These are phyloP conservation scores for Balaenoptera acutorostrata DNA, from an alignment of 2,113 vertebrate genomes.

Conservation along the genomic window DNA sequence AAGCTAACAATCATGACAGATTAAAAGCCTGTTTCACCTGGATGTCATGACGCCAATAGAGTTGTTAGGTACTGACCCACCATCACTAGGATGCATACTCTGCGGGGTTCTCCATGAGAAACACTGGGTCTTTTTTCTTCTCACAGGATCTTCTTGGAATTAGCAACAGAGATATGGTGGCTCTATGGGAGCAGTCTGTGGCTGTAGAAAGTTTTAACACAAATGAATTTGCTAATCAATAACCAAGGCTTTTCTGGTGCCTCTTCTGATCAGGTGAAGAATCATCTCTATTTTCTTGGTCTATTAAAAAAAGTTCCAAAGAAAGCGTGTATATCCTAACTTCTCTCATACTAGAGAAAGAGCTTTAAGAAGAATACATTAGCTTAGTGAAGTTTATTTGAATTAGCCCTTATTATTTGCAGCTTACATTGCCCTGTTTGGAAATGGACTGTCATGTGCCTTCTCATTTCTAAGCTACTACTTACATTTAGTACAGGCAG, in stretches of 20 bases:
- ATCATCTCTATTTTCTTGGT: background rate
- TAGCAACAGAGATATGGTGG: background rate
- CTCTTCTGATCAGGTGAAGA: background rate
- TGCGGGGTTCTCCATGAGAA: background rate
- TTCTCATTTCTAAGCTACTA: background rate
- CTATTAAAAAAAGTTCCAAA: background rate
- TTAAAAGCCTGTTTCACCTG: constrained; percentile 9
- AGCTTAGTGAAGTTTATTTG: background rate
- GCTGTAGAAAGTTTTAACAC: background rate
- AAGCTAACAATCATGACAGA: background rate
- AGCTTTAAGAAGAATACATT: background rate
- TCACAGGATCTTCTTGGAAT: background rate
- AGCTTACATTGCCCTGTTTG: background rate
- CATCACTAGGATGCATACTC: background rate
- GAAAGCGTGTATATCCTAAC: background rate
- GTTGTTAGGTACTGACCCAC: background rate
- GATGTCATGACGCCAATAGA: background rate
- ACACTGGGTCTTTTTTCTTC: background rate
- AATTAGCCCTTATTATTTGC: background rate
- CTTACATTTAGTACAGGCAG: background rate
- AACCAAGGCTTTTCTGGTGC: background rate
- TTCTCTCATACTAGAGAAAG: background rate
- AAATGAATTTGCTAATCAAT: constrained; percentile 17
- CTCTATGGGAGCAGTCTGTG: background rate
- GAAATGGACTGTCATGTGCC: background rate